phyloP scores from a whole-genome alignment of 2,888 invertebrate species.

The Scaptomyza tumidula region DNA sequence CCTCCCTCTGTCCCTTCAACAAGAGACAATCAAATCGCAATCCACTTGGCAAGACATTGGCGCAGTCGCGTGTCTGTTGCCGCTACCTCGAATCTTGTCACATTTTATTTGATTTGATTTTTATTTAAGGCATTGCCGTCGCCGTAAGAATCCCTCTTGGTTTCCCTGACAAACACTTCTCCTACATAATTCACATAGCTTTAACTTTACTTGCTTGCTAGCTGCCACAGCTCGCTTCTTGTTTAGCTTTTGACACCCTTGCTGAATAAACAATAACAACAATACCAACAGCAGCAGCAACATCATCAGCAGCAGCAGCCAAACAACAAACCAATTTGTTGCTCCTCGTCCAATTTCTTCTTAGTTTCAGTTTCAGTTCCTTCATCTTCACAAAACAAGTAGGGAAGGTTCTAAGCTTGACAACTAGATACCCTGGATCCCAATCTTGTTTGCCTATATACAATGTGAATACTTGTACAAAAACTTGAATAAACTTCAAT shows the following conservation, averaged over 20 bases:
- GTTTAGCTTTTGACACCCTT: conserved; percentile 51
- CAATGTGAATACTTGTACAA: background rate
- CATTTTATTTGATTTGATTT: conserved; percentile 65
- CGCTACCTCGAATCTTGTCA: conserved; percentile 26
- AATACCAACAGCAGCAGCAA: conserved; percentile 21
- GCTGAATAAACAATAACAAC: conserved; percentile 55
- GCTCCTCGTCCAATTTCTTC: conserved; percentile 36
- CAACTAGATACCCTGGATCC: no score
- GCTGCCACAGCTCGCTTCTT: background rate
- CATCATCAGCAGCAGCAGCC: conserved; percentile 3
- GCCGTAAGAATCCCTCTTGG: background rate
- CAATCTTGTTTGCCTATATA: no score
- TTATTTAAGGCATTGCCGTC: conserved; percentile 18
- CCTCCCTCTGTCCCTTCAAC: no score
- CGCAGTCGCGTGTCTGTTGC: conserved; percentile 38
- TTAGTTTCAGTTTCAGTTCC: conserved; percentile 1
- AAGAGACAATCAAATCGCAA: conserved; percentile 40
- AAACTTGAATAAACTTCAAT: background rate
- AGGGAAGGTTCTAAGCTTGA: no score
- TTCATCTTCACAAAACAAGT: background rate
- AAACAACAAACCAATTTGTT: conserved; percentile 51
- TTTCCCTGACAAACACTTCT: conserved; percentile 12
- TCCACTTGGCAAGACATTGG: conserved; percentile 49
- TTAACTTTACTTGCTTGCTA: conserved; percentile 3
- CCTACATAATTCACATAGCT: conserved; percentile 44